Evolutionary conservation across 2,888 invertebrate species (phyloP), one percentile per base, ranked within the genome.

Genomic region (Agrilus biguttatus): DNA sequence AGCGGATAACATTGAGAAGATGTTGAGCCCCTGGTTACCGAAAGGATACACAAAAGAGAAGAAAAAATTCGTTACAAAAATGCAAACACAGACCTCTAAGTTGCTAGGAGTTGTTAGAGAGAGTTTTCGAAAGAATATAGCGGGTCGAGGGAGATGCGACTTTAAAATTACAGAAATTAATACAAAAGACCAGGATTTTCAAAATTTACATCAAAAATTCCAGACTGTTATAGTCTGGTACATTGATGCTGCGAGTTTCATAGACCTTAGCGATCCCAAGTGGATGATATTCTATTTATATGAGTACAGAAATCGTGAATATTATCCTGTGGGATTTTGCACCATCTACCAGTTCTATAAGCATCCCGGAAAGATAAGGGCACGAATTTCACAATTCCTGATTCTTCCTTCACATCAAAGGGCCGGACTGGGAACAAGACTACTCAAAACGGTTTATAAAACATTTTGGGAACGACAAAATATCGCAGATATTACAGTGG

Each of bases 291-390:
- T 87, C 60, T 77, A 83, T 52, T 74, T 86, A 81, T 86, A 68
- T 73, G 78, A 69, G 51, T 51, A 17, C 34, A 44, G 68, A 8
- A 59, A 47, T 40, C 45, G 63, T 8, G 71, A 74, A 42, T 85
- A 84, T 57, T 84, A 84, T 14, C 78, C 88, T 34, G 82, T 82
- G 32, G 97, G 91, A 12, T 96, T 89, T 66, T 80, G 85, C 40
- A 89, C 92, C 0, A 83, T 91, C 36, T 98, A 96, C 68, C 83
- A 88, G 52, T 98, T 93, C 68, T 98, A 89, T 63, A 87, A 89
- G 2, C 95, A 93, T 66, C 95, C 96, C 0, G 74, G 78, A 47
- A 80, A 85, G 61, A 77, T 78, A 41, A 75, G 97, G 28, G 90
- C 95, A 5, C 75, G 97, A 46, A 85, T 98, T 49, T 89, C 92